Evolutionary conservation across 2,113 vertebrate genomes (phyloP), one percentile per base, ranked within the genome.

Genomic region (Vidua chalybeata): DNA sequence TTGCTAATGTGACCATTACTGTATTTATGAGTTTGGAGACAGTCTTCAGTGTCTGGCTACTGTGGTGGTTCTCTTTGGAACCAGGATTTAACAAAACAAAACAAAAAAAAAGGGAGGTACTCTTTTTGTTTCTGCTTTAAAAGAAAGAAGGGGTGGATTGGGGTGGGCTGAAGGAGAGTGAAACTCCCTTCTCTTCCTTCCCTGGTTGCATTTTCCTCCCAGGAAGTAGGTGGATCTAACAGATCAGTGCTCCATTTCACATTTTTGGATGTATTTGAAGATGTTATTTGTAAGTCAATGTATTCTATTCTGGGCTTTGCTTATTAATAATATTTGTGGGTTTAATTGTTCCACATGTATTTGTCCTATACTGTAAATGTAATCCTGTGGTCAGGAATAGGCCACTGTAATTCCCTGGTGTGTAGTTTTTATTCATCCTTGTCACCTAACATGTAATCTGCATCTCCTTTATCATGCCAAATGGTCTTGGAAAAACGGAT

Each of bases 201-300:
- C 68, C 64, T 48, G 33, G 23, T 80, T 90, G 48, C 11, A 2
- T 74, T 35, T 61, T 83, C 58, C 67, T 87, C 45, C 0, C 2
- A 76, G 68, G 79, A 92, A 68, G 31, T 21, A 80, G 75, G 35
- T 75, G 68, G 80, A 74, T 82, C 55, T 71, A 46, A 88, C 22
- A 66, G 78, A 96, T 90, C 85, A 96, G 86, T 89, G 90, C 81
- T 97, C 66, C 92, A 90, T 90, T 95, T 97, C 72, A 86, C 35
- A 3, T 68, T 93, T 93, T 84, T 87, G 31, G 51, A 74, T 94
- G 61, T 90, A 78, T 94, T 95, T 93, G 76, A 94, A 93, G 73
- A n/a, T 81, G 80, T 81, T 89, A 67, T 90, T 89, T 96, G 41
- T 85, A 43, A 92, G 35, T 86, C 59, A 41, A 1, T 74, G 68